Base-by-base conservation (phyloP, 1,140 invertebrate genomes). In the Macrobrachium nipponense region DNA sequence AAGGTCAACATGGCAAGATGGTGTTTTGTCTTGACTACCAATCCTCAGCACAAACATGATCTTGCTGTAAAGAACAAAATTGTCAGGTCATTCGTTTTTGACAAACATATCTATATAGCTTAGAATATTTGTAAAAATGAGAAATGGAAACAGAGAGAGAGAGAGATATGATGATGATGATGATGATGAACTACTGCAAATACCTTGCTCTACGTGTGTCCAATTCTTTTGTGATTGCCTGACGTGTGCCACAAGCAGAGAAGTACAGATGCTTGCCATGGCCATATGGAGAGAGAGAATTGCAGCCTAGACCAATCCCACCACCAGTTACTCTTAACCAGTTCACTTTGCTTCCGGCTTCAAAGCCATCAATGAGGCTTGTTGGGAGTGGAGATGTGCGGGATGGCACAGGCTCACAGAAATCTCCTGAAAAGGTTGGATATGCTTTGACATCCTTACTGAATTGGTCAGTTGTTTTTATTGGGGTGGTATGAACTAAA, bases 41-140 rank as follows among this genome's bases (percentile, higher is more conserved):
- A 92, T 92, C 86, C 92, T 90, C 51, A 92, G 85, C n/a, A 92
- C 92, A 90, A 92, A 92, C 89, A 92, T 91, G 78, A 92, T 89
- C 88, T 92, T 92, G 66, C 91, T 92, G 89, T 6, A 90, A 89
- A 79, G 81, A 77, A 78, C 81, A 88, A 70, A 14, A n/a, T 23
- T 36, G 20, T 76, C n/a, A 64, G n/a, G 61, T 18, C 15, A 23
- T n/a, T 20, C 5, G 8, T 51, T 10, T 51, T 7, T 51, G 27
- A 51, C 0, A 51, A 51, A 51, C 12, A 51, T 51, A 12, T 51
- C 12, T 8, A 51, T 51, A 0, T 6, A 51, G 51, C 51, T 51
- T 20, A 23, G 3, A 8, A 66, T 6, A 23, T 2, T 66, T 17
- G 0, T n/a, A 66, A 11, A 4, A 20, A 4, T 12, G 36, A n/a